Evolutionary conservation across 2,797 vertebrate genomes (phyloP).

Genomic region (Phalloptychus januarius): DNA sequence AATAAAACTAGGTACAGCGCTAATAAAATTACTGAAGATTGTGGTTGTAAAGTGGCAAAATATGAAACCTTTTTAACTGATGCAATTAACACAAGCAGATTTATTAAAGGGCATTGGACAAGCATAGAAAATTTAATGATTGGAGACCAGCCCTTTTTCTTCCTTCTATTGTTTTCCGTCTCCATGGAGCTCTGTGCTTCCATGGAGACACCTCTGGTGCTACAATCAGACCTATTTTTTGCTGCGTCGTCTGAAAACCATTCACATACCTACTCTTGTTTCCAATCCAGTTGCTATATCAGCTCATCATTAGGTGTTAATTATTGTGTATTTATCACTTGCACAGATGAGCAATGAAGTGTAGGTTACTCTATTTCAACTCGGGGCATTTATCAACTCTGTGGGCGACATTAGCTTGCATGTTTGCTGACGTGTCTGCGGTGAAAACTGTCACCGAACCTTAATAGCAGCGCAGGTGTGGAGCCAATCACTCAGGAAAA

Average conservation of each 20-base stretch:
- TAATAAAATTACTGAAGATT: not conserved
- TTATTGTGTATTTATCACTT: slow-evolving; percentile 48
- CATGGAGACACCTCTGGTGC: slow-evolving; percentile 35
- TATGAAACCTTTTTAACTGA: not conserved
- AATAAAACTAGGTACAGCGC: not conserved
- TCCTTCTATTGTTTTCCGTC: not conserved
- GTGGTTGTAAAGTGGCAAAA: not conserved
- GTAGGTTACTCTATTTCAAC: slow-evolving; percentile 42
- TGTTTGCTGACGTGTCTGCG: slow-evolving; percentile 54
- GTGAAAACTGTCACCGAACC: slow-evolving; percentile 34
- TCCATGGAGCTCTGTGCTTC: slow-evolving; percentile 37
- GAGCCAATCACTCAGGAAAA: slow-evolving; percentile 58
- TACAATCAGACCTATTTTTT: slow-evolving; percentile 25
- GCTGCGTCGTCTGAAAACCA: slow-evolving; percentile 25
- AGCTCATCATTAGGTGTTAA: slow-evolving; percentile 40
- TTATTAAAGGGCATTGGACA: not conserved
- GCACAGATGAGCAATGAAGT: slow-evolving; percentile 39
- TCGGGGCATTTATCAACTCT: slow-evolving; percentile 40
- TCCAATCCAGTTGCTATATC: slow-evolving; percentile 37
- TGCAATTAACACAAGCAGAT: not conserved
- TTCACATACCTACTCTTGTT: slow-evolving; percentile 49
- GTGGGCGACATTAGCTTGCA: slow-evolving; percentile 51
- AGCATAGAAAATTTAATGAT: not conserved
- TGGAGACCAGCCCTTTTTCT: not conserved
- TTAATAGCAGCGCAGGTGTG: slow-evolving; percentile 68